These are phyloP conservation scores for Chromoteleia sp. DNA, from an alignment of 2,888 invertebrate genomes.

Conservation along the genomic window DNA sequence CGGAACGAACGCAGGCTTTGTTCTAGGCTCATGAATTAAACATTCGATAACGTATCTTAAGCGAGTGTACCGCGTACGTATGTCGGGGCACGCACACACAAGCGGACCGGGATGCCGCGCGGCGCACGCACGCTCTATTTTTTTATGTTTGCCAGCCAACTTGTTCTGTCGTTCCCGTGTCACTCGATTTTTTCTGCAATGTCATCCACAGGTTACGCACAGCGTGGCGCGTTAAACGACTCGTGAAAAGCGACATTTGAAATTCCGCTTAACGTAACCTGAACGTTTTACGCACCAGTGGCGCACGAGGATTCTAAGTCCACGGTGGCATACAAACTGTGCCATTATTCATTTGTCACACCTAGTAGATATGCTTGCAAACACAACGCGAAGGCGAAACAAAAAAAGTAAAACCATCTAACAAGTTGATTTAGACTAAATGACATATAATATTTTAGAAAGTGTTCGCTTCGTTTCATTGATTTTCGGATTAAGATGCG, in stretches of 20 bases:
- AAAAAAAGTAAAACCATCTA: slow-evolving; percentile 56
- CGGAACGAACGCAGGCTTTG: slow-evolving; percentile 84
- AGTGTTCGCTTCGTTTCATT: slow-evolving; percentile 24
- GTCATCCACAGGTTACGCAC: slow-evolving; percentile 66
- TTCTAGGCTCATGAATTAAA: slow-evolving; percentile 84
- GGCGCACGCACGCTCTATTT: slow-evolving; percentile 62
- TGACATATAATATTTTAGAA: slow-evolving; percentile 49
- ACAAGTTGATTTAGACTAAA: slow-evolving; percentile 57
- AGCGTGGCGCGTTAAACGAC: slow-evolving; percentile 68
- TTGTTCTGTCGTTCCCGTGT: slow-evolving; percentile 67
- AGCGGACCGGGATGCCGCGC: slow-evolving; percentile 19
- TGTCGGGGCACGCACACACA: slow-evolving; percentile 42
- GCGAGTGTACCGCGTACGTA: slow-evolving; percentile 74
- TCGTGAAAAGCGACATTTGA: slow-evolving; percentile 70
- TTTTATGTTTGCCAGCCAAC: slow-evolving; percentile 59
- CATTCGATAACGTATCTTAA: slow-evolving; percentile 84
- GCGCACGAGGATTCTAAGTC: slow-evolving; percentile 59
- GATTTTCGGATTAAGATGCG: slow-evolving; percentile 32
- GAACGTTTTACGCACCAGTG: slow-evolving; percentile 66
- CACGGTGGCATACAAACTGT: slow-evolving; percentile 64
- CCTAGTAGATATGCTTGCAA: slow-evolving; percentile 61
- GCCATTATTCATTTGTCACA: slow-evolving; percentile 71
- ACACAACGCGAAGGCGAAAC: slow-evolving; percentile 51
- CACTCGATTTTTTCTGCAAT: slow-evolving; percentile 69
- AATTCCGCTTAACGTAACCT: slow-evolving; percentile 67